A percentile compares a stretch with the other conserved stretches of the same genome.
Evolutionary conservation across 2,113 vertebrate species (phyloP).

Genomic region (Gymnogyps californianus): DNA sequence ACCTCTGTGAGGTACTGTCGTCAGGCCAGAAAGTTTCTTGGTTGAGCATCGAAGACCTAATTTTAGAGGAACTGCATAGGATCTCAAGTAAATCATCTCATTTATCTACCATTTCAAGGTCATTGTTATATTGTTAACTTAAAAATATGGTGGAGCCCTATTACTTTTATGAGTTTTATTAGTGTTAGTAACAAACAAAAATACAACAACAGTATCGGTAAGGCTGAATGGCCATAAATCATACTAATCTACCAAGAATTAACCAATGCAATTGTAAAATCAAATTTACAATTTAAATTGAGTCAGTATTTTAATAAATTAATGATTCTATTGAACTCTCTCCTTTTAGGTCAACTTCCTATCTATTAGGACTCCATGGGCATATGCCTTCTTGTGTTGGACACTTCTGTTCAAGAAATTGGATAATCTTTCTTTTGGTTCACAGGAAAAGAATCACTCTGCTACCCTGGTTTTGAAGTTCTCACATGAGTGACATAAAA

Average conservation of each 20-base stretch:
- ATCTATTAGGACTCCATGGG: neutral
- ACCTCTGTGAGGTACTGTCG: neutral
- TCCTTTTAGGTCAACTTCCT: neutral
- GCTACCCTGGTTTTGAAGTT: neutral
- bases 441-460: neutral
- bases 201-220: neutral
- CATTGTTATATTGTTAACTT: neutral
- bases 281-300: neutral
- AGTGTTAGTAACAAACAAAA: neutral
- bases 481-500: accelerated
- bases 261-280: neutral
- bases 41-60: neutral
- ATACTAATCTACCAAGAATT: neutral
- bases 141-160: accelerated
- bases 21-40: neutral
- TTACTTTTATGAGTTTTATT: neutral
- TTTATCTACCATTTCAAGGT: neutral
- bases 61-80: neutral
- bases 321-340: neutral
- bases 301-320: neutral
- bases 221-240: neutral
- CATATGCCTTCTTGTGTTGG: neutral
- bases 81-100: neutral
- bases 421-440: neutral
- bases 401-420: neutral